phyloP scores from a whole-genome alignment of 2,797 vertebrate genomes.

The Lepus oiostolus region DNA sequence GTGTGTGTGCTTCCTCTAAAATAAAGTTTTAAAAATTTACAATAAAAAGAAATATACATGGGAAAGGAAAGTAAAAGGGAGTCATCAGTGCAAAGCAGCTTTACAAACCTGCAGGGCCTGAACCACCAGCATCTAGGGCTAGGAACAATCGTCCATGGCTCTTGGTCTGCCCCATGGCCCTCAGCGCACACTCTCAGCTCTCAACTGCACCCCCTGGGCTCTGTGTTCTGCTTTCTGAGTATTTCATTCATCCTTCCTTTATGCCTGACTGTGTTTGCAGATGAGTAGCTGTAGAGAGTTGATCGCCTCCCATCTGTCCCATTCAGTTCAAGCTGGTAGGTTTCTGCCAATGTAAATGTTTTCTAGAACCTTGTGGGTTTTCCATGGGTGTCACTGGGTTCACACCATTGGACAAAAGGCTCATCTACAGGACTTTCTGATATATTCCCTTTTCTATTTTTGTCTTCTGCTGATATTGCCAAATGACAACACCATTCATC shows the following conservation, averaged over 20 bases:
- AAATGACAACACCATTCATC: neutral
- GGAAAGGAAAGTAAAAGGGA: neutral
- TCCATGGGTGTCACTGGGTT: neutral
- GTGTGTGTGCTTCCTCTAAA: too few species aligned
- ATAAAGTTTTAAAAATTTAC: too few species aligned
- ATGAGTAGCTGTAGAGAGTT: neutral
- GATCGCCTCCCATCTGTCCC: neutral
- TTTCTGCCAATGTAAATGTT: neutral
- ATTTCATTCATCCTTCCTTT: neutral
- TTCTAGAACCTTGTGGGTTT: neutral
- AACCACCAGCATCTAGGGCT: neutral
- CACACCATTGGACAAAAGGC: neutral
- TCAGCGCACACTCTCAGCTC: neutral
- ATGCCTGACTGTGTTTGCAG: neutral
- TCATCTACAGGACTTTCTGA: neutral
- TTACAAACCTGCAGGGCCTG: neutral
- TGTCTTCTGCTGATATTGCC: neutral
- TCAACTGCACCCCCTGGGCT: neutral
- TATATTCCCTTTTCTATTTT: neutral
- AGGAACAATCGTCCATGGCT: neutral
- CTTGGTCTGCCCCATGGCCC: neutral
- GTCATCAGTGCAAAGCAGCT: neutral
- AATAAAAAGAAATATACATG: too few species aligned
- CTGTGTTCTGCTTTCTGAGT: neutral
- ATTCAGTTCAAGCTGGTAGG: neutral